These are phyloP conservation scores for Hippocampus mohnikei DNA, from an alignment of 2,113 vertebrate genomes.

Conservation along the genomic window DNA sequence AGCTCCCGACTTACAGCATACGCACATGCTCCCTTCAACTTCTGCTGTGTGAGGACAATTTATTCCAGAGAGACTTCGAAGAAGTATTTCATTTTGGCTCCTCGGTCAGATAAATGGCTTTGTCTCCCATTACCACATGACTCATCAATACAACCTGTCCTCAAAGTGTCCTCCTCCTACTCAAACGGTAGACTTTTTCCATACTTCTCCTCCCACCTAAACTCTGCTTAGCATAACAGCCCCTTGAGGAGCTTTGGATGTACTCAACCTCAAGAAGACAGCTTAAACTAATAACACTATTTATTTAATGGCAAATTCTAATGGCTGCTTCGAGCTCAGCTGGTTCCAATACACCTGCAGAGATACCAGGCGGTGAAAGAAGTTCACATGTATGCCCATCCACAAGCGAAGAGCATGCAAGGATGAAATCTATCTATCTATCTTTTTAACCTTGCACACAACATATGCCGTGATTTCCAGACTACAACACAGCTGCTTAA, in stretches of 20 bases:
- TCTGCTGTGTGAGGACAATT: constrained; percentile 30
- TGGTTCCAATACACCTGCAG: constrained; percentile 36
- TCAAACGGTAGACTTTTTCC: constrained; percentile 25
- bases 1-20: constrained; percentile 35
- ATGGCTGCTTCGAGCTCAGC: constrained; percentile 18
- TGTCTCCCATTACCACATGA: constrained; percentile 27
- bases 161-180: constrained; percentile 24
- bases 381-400: too few species aligned
- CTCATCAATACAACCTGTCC: constrained; percentile 24
- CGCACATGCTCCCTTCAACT: constrained; percentile 23
- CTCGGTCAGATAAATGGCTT: constrained; percentile 19
- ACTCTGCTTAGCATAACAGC: constrained; percentile 22
- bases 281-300: constrained; percentile 19
- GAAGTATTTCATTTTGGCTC: constrained; percentile 32
- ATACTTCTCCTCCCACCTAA: constrained; percentile 24
- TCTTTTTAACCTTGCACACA: too few species aligned
- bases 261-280: neutral
- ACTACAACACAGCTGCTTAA: too few species aligned
- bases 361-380: constrained; percentile 9
- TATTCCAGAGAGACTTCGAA: constrained; percentile 31
- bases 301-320: constrained; percentile 20
- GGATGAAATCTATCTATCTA: neutral
- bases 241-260: neutral
- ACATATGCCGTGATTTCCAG: too few species aligned
- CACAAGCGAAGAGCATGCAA: neutral